Evolutionary conservation across 1,140 invertebrate genomes (phyloP).

Genomic region (Teleogryllus occipitalis): DNA sequence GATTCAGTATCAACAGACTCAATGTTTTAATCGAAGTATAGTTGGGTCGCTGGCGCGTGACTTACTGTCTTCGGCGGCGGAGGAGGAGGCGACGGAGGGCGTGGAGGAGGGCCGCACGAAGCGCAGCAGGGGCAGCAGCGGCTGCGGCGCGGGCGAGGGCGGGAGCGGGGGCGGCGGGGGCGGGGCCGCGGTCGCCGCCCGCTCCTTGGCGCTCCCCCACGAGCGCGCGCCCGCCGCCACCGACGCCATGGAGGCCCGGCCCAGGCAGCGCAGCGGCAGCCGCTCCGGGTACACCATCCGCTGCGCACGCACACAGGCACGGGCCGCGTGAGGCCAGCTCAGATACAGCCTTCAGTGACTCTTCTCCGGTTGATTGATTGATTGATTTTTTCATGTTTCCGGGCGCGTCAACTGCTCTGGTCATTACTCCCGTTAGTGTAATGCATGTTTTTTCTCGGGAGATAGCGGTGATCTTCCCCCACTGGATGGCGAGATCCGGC

Average conservation of each 20-base stretch:
- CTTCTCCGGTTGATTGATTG: too few species aligned
- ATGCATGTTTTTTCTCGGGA: too few species aligned
- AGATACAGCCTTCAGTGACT: too few species aligned
- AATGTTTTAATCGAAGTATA: too few species aligned
- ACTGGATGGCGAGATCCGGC: too few species aligned
- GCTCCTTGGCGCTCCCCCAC: not conserved
- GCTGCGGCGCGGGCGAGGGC: slow-evolving; percentile 25
- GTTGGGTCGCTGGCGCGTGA: too few species aligned
- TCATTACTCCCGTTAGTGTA: too few species aligned
- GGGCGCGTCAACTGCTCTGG: too few species aligned
- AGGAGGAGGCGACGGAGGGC: not conserved
- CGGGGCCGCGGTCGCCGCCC: slow-evolving; percentile 36
- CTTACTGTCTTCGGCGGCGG: not conserved
- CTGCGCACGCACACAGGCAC: not conserved
- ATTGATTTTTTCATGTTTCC: too few species aligned
- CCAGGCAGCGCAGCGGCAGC: slow-evolving; percentile 9
- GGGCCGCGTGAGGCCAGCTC: too few species aligned
- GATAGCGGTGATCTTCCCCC: too few species aligned
- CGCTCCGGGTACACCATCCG: slow-evolving; percentile 20
- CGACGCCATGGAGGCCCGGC: not conserved
- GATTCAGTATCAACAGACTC: too few species aligned
- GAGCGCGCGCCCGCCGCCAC: not conserved
- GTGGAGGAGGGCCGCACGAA: not conserved
- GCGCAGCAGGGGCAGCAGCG: not conserved
- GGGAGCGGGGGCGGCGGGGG: slow-evolving; percentile 48